Evolutionary conservation across 2,113 vertebrate genomes (phyloP).

Genomic region (Furnarius figulus): DNA sequence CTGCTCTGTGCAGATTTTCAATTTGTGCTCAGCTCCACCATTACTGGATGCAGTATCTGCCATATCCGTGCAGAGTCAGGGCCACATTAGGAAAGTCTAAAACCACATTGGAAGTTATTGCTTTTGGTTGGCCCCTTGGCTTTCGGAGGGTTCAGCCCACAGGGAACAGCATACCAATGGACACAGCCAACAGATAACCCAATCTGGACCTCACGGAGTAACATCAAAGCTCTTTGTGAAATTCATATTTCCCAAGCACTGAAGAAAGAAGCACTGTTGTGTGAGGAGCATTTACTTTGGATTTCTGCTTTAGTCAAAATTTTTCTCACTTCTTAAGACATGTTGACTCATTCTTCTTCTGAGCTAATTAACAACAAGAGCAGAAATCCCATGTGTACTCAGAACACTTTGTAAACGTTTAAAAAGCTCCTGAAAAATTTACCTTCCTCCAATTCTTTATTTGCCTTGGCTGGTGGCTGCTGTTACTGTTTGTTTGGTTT

Average conservation of each 20-base stretch:
- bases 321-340: neutral
- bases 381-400: neutral
- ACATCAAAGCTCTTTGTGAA: neutral
- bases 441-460: neutral
- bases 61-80: neutral
- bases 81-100: neutral
- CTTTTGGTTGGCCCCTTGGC: neutral
- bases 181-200: neutral
- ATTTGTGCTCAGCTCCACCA: neutral
- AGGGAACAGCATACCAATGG: neutral
- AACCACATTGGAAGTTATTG: neutral
- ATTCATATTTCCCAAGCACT: neutral
- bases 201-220: neutral
- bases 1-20: neutral
- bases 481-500: neutral
- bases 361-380: neutral
- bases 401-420: neutral
- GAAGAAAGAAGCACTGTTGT: neutral
- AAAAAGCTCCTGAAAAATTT: neutral
- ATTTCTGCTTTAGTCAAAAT: neutral
- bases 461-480: slow-evolving; percentile 8
- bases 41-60: neutral
- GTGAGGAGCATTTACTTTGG: neutral
- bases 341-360: neutral
- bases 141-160: neutral